Conservation (phyloP, 2,797 vertebrate genomes). For the Acomys russatus region DNA sequence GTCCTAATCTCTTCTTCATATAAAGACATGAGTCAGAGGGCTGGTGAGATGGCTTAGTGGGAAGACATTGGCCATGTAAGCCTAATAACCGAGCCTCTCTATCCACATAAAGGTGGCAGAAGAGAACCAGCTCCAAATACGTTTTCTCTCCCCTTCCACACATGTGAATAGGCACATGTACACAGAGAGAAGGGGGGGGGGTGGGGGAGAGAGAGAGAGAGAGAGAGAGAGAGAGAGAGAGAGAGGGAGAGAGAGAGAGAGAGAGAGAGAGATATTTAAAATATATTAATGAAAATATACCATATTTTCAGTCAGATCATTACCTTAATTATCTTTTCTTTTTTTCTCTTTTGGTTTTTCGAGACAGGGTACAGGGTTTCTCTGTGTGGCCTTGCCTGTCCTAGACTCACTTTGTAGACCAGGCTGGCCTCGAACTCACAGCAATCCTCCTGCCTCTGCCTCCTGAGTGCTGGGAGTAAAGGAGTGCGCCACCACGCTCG, state of each 20-base stretch:
- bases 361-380: no score
- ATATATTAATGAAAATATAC: not conserved
- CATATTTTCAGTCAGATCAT: not conserved
- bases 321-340: not conserved
- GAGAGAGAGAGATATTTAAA: not conserved
- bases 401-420: no score
- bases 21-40: not conserved
- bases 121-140: not conserved
- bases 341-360: not conserved
- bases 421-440: no score
- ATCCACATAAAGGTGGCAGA: not conserved
- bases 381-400: no score
- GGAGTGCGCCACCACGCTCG: no score
- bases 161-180: not conserved
- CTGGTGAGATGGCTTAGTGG: not conserved
- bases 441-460: no score
- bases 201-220: no score
- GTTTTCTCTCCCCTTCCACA: not conserved
- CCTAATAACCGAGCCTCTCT: not conserved
- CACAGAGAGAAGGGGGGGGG: no score
- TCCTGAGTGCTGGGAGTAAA: no score
- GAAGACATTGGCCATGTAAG: not conserved
- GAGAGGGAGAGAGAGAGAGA: no score
- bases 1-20: not conserved
- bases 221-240: no score